Percentiles rank a stretch among this genome's conserved stretches.
Conservation (phyloP, 2,888 invertebrate genomes). For the Nudaria mundana region DNA sequence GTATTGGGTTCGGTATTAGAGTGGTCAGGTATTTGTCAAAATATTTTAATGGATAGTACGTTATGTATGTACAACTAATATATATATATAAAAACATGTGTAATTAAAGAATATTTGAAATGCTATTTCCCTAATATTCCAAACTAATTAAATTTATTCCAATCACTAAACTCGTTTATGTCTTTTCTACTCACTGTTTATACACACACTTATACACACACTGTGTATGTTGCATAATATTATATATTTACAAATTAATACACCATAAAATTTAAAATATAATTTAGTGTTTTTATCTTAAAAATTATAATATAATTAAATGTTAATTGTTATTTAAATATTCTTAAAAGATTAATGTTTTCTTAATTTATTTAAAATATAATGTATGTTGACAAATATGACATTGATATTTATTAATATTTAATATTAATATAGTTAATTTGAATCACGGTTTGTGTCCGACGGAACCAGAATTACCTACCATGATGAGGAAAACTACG, state of each 20-base stretch:
- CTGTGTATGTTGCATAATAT: too few relatives aligned
- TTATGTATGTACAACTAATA: too few relatives aligned
- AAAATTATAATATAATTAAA: too few relatives aligned
- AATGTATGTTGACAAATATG: too few relatives aligned
- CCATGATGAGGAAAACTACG: too few relatives aligned
- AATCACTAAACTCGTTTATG: conserved; percentile 34
- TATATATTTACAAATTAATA: not conserved
- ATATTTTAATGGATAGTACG: too few relatives aligned
- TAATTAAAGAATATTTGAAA: conserved; percentile 4
- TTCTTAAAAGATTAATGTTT: not conserved
- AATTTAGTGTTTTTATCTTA: not conserved
- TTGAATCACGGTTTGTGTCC: conserved; percentile 12
- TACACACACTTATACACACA: conserved; percentile 2
- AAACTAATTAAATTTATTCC: conserved; percentile 6
- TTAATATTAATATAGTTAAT: too few relatives aligned
- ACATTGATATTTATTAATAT: not conserved
- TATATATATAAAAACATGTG: too few relatives aligned
- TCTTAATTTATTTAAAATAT: too few relatives aligned
- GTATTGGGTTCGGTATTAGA: too few relatives aligned
- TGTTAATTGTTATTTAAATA: not conserved
- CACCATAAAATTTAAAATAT: not conserved
- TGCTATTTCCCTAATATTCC: conserved; percentile 5
- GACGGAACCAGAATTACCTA: conserved; percentile 20
- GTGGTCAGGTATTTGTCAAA: too few relatives aligned
- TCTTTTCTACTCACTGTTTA: conserved; percentile 44